phyloP scores from a whole-genome alignment of 2,113 vertebrate species.

The Istiophorus platypterus region DNA sequence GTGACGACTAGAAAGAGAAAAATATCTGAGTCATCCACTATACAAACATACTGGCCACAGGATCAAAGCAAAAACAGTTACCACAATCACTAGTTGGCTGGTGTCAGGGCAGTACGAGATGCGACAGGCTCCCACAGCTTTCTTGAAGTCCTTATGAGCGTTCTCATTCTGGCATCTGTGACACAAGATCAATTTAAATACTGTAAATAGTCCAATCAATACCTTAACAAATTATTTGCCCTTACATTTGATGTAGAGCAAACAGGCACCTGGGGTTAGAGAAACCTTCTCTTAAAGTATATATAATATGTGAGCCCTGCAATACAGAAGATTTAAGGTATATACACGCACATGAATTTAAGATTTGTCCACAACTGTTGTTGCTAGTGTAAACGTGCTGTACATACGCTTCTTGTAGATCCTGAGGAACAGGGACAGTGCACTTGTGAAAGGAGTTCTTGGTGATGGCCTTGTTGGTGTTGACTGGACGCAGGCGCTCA shows the following conservation, averaged over 20 bases:
- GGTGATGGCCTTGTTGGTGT: conserved; percentile 88
- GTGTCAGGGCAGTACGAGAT: conserved; percentile 87
- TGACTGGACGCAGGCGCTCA: conserved; percentile 91
- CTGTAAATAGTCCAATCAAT: neutral
- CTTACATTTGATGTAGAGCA: neutral
- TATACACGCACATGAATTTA: neutral
- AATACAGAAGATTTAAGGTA: neutral
- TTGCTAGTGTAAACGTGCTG: neutral
- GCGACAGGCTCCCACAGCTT: conserved; percentile 89
- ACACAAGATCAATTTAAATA: neutral
- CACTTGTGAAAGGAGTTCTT: conserved; percentile 90
- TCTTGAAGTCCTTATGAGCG: conserved; percentile 93
- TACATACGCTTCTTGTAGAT: conserved; percentile 87
- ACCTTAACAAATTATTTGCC: neutral
- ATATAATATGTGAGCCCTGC: neutral
- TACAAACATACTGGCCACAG: conserved; percentile 6
- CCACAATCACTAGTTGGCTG: conserved; percentile 88
- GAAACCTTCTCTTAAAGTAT: neutral
- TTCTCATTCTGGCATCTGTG: conserved; percentile 88
- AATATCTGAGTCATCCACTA: neutral
- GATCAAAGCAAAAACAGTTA: conserved; percentile 64
- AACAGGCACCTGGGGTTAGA: neutral
- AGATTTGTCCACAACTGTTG: neutral
- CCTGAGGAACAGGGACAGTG: conserved; percentile 90
- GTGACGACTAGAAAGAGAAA: neutral